A percentile compares a stretch with the other conserved stretches of the same genome.
These are phyloP conservation scores for Polypterus bichir DNA, from an alignment of 2,113 vertebrate species.

Conservation along the genomic window DNA sequence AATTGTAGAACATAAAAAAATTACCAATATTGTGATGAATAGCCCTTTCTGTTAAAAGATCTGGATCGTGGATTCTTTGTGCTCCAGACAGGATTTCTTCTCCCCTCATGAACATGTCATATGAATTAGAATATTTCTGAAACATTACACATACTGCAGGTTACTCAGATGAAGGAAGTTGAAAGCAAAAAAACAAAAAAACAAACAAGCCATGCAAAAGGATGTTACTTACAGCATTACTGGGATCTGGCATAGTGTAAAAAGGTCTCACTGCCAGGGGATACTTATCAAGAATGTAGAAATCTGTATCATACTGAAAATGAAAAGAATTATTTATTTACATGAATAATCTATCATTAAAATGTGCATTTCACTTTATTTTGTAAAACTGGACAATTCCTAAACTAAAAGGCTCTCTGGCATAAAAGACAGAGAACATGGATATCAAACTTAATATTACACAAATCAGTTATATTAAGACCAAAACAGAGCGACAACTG, in stretches of 20 bases:
- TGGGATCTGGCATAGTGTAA: slow-evolving; percentile 96
- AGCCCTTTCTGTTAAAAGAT: slow-evolving; percentile 84
- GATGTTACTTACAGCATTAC: slow-evolving; percentile 60
- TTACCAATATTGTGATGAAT: slow-evolving; percentile 82
- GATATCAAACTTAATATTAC: too few relatives aligned
- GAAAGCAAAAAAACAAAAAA: neutral
- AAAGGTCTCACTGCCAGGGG: slow-evolving; percentile 93
- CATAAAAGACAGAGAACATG: too few relatives aligned
- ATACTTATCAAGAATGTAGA: slow-evolving; percentile 97
- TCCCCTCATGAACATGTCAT: slow-evolving; percentile 98
- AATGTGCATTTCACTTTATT: neutral
- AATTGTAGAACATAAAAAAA: too few relatives aligned
- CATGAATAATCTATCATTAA: neutral
- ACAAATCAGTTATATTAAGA: too few relatives aligned
- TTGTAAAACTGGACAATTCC: too few relatives aligned
- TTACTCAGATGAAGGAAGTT: neutral
- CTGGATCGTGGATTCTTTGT: slow-evolving; percentile 85
- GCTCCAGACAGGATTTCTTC: slow-evolving; percentile 96
- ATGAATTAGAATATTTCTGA: slow-evolving; percentile 95
- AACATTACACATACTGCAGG: slow-evolving; percentile 2
- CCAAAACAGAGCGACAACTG: too few relatives aligned
- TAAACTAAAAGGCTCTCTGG: too few relatives aligned
- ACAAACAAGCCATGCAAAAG: neutral
- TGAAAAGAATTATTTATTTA: slow-evolving; percentile 15
- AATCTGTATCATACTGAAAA: slow-evolving; percentile 89